Evolutionary conservation across 2,797 vertebrate genomes (phyloP).

Genomic region (Prunella strophiata): DNA sequence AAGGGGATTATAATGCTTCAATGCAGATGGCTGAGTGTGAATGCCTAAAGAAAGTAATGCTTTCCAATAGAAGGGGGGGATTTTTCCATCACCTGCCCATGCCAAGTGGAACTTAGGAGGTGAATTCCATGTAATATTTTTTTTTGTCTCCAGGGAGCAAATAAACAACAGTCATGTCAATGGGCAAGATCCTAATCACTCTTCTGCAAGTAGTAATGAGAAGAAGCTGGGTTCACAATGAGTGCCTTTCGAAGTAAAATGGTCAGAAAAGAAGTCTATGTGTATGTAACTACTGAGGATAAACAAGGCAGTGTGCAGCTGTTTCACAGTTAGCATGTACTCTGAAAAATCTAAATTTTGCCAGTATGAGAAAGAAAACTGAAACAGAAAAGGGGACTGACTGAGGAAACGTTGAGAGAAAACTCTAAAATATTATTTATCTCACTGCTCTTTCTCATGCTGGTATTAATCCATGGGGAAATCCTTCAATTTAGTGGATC

Average conservation of each 20-base stretch:
- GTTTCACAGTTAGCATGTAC: not conserved
- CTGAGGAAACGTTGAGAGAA: not conserved
- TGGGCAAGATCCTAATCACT: not conserved
- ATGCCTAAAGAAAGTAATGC: not conserved
- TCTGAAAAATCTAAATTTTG: not conserved
- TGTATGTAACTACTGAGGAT: not conserved
- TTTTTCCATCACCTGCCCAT: not conserved
- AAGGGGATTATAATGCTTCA: not conserved
- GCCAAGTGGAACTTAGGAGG: not conserved
- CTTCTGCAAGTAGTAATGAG: not conserved
- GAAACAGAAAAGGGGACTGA: not conserved
- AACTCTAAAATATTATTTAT: not conserved
- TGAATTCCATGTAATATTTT: not conserved
- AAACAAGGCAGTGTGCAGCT: not conserved
- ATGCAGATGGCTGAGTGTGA: not conserved
- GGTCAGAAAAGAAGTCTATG: not conserved
- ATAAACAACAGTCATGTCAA: not conserved
- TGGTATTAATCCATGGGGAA: not conserved
- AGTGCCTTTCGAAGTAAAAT: not conserved
- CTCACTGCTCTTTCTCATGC: not conserved
- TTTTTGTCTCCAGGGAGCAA: not conserved
- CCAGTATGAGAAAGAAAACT: not conserved
- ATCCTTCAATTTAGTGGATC: not conserved
- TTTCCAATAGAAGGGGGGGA: not conserved
- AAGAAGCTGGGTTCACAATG: not conserved